These are phyloP conservation scores for Eristalis pertinax DNA, from an alignment of 2,888 invertebrate species.

Conservation along the genomic window DNA sequence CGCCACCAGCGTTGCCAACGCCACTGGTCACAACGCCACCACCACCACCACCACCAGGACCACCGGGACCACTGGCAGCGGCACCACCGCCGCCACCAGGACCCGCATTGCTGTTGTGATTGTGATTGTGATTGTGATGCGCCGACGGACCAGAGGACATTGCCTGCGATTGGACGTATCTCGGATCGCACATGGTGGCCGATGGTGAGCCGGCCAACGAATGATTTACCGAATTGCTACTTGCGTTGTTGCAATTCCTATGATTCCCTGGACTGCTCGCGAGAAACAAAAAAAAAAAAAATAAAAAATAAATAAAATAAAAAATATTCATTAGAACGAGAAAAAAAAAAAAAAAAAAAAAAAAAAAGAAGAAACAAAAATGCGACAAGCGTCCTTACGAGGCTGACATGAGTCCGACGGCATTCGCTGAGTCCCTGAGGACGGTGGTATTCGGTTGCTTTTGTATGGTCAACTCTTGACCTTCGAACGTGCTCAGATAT, in stretches of 20 bases:
- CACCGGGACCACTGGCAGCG: not conserved
- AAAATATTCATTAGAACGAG: conserved; percentile 3
- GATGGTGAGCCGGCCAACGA: conserved; percentile 49
- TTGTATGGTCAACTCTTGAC: conserved; percentile 97
- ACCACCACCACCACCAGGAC: not conserved
- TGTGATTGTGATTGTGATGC: conserved; percentile 56
- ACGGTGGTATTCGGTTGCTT: conserved; percentile 93
- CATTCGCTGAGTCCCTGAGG: conserved; percentile 50
- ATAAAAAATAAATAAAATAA: conserved; percentile 9
- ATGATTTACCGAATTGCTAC: conserved; percentile 56
- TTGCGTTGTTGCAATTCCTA: conserved; percentile 59
- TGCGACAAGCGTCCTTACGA: conserved; percentile 81
- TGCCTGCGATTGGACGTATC: conserved; percentile 57
- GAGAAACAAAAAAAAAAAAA: conserved; percentile 48
- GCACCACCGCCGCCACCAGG: not conserved
- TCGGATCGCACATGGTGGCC: conserved; percentile 57
- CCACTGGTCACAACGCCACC: conserved; percentile 1
- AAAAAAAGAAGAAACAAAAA: conserved; percentile 16
- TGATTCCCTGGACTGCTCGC: conserved; percentile 54
- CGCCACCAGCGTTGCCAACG: not conserved
- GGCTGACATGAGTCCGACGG: conserved; percentile 62
- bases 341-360: conserved; percentile 18
- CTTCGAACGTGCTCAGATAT: conserved; percentile 97
- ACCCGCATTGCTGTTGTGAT: conserved; percentile 35
- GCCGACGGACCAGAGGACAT: conserved; percentile 49